These are phyloP conservation scores for Napeogenes inachia DNA, from an alignment of 2,888 invertebrate genomes.

Conservation along the genomic window DNA sequence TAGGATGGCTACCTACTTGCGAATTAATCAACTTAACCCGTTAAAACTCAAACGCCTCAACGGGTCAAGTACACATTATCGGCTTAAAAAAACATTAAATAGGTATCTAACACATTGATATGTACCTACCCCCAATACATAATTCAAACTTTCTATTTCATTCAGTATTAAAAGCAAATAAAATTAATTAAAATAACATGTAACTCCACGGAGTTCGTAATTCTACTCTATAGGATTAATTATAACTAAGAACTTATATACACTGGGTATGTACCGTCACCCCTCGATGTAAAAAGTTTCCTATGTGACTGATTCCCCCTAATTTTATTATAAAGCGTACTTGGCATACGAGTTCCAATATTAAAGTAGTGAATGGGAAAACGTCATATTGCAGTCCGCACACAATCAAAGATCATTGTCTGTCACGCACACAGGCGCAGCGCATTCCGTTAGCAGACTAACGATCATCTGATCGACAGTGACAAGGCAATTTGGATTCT, in stretches of 20 bases:
- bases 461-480: constrained; percentile 19
- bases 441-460: constrained; percentile 34
- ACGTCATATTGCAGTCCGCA: constrained; percentile 68
- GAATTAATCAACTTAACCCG: no score
- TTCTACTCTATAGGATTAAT: constrained; percentile 48
- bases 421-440: constrained; percentile 33
- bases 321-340: constrained; percentile 65
- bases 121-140: no score
- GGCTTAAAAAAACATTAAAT: no score
- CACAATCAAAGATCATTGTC: constrained; percentile 52
- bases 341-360: constrained; percentile 72
- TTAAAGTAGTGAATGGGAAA: constrained; percentile 69
- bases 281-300: constrained; percentile 62
- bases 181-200: constrained; percentile 14
- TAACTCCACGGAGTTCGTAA: constrained; percentile 41
- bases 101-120: no score
- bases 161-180: not conserved
- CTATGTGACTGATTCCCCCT: constrained; percentile 64
- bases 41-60: no score
- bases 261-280: constrained; percentile 59
- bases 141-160: no score
- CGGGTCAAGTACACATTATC: no score
- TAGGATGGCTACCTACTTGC: no score
- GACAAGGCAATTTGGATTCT: constrained; percentile 15
- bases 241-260: constrained; percentile 66